phyloP scores from a whole-genome alignment of 2,888 invertebrate genomes.

The Erpobdella octoculata region DNA sequence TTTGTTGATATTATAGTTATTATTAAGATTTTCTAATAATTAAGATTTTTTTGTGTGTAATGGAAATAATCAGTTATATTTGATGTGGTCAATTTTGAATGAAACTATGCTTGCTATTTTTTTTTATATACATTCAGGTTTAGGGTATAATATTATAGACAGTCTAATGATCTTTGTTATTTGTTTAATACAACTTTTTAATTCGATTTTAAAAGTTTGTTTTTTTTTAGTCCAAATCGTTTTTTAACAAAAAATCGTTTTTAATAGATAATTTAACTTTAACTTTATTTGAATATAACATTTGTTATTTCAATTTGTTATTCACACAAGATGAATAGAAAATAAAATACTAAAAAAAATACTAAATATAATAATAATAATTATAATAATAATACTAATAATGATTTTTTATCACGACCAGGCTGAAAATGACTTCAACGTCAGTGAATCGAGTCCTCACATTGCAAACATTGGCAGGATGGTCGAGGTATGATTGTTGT shows the following conservation, averaged over 20 bases:
- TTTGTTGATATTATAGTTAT: neutral
- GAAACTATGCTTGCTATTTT: neutral
- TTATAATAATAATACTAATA: neutral
- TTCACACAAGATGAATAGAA: neutral
- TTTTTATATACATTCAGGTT: too few species aligned
- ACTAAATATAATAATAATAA: neutral
- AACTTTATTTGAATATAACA: too few species aligned
- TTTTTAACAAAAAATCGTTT: too few species aligned
- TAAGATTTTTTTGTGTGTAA: neutral
- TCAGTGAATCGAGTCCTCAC: slow-evolving; percentile 88
- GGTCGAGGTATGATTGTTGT: slow-evolving; percentile 65
- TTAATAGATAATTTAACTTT: too few species aligned
- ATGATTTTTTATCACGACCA: slow-evolving; percentile 56
- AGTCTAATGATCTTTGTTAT: too few species aligned
- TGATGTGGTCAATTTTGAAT: neutral
- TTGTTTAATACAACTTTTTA: too few species aligned
- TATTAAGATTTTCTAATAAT: neutral
- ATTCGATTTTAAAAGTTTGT: too few species aligned
- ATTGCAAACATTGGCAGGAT: slow-evolving; percentile 96
- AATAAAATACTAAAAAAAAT: neutral
- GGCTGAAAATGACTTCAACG: slow-evolving; percentile 81
- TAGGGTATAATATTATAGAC: too few species aligned
- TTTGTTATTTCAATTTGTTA: neutral
- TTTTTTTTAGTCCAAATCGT: too few species aligned
- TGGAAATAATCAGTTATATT: neutral